Evolutionary conservation across 2,888 invertebrate species (phyloP).

Genomic region (Agrypnus murinus): DNA sequence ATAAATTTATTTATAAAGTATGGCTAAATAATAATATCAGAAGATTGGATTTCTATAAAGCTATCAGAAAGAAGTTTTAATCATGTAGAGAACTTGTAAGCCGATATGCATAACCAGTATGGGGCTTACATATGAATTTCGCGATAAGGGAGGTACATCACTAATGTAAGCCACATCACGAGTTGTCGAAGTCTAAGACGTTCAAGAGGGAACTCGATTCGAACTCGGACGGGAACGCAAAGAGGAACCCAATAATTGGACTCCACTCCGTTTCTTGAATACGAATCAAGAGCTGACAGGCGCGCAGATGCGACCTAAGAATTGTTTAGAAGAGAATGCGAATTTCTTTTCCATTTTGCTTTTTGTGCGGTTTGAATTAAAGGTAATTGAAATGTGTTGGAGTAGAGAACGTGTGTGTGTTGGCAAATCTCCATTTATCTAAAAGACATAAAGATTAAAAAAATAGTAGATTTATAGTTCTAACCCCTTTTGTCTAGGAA

Average conservation of each 20-base stretch:
- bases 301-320: conserved; percentile 61
- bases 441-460: too few relatives aligned
- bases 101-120: conserved; percentile 45
- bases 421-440: too few relatives aligned
- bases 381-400: conserved; percentile 54
- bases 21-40: too few relatives aligned
- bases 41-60: too few relatives aligned
- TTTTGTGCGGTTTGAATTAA: conserved; percentile 53
- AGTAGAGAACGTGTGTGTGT: conserved; percentile 40
- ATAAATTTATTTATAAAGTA: too few relatives aligned
- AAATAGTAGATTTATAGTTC: too few relatives aligned
- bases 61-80: conserved; percentile 25
- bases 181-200: conserved; percentile 57
- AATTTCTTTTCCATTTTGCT: conserved; percentile 56
- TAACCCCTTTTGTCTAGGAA: too few relatives aligned
- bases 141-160: conserved; percentile 39
- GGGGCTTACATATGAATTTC: conserved; percentile 48
- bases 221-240: conserved; percentile 57
- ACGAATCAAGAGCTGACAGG: conserved; percentile 63
- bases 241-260: conserved; percentile 65
- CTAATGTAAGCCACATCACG: conserved; percentile 57
- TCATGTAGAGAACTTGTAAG: conserved; percentile 38
- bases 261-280: conserved; percentile 63
- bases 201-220: conserved; percentile 52
- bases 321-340: conserved; percentile 60